Conservation (phyloP, 2,113 vertebrate species). For the Triplophysa rosa region DNA sequence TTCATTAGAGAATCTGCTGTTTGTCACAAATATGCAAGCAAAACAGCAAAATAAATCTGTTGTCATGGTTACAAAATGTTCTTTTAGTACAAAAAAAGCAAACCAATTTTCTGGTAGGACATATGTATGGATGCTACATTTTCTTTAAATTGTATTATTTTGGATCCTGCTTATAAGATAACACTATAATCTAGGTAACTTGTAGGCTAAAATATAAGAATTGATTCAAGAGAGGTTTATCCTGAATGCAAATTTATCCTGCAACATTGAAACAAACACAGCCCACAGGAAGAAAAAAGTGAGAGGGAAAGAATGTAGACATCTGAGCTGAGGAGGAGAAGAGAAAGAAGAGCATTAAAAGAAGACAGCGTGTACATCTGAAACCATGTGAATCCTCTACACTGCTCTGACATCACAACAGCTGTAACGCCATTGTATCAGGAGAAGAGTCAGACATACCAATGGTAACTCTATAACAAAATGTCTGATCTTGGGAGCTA, state of each 20-base stretch:
- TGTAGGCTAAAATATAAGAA: not conserved
- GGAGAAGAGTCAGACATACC: slow-evolving; percentile 69
- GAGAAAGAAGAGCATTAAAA: slow-evolving; percentile 48
- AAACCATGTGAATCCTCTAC: slow-evolving; percentile 62
- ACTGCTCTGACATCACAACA: slow-evolving; percentile 42
- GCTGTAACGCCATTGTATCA: slow-evolving; percentile 49
- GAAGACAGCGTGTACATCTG: slow-evolving; percentile 15
- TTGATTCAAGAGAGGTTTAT: slow-evolving; percentile 56
- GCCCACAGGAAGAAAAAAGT: slow-evolving; percentile 37
- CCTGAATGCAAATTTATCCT: slow-evolving; percentile 49
- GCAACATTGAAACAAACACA: slow-evolving; percentile 41
- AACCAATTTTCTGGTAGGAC: too few species aligned
- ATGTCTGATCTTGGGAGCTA: slow-evolving; percentile 55
- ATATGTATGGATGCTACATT: too few species aligned
- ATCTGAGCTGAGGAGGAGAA: slow-evolving; percentile 48
- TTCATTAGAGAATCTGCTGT: too few species aligned
- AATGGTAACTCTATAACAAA: slow-evolving; percentile 62
- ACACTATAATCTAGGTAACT: not conserved
- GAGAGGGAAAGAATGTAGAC: slow-evolving; percentile 32
- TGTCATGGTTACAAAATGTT: too few species aligned
- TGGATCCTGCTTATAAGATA: not conserved
- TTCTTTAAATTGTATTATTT: too few species aligned
- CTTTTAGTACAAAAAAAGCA: too few species aligned
- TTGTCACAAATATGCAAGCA: too few species aligned
- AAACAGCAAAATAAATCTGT: too few species aligned